Evolutionary conservation across 2,113 vertebrate species (phyloP).

Genomic region (Sphaerodactylus townsendi): DNA sequence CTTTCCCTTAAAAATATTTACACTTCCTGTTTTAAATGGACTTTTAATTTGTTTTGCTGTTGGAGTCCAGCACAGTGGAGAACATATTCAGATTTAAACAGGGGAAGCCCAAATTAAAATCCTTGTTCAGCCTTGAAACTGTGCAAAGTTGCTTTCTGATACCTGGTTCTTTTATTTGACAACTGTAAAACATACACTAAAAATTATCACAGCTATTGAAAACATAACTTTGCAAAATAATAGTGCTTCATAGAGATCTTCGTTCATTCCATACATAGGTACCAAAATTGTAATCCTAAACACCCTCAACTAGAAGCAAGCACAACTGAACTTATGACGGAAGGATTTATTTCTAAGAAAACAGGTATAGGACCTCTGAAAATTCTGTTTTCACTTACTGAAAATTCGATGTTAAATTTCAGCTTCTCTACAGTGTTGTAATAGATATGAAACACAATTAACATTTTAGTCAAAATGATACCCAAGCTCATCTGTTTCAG

Average conservation of each 20-base stretch:
- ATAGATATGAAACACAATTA: conserved; percentile 73
- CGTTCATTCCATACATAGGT: neutral
- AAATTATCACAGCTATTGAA: neutral
- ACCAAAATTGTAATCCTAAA: neutral
- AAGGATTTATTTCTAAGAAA: neutral
- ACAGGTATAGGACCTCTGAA: neutral
- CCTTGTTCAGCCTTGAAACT: neutral
- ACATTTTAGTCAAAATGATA: conserved; percentile 46
- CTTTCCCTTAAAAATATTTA: conserved; percentile 5
- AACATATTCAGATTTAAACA: neutral
- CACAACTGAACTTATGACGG: no score
- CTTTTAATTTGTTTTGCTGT: neutral
- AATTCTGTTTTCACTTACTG: conserved; percentile 53
- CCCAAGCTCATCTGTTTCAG: no score
- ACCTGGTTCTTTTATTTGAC: neutral
- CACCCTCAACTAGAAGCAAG: neutral
- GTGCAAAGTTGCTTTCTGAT: neutral
- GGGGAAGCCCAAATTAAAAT: neutral
- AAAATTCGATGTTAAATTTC: conserved; percentile 78
- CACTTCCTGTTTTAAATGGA: neutral
- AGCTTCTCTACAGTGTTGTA: conserved; percentile 71
- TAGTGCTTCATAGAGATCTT: neutral
- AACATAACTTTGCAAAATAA: neutral
- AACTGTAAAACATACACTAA: neutral
- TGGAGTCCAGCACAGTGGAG: neutral